A percentile compares a stretch with the other conserved stretches of the same genome.
Evolutionary conservation across 2,797 vertebrate species (phyloP).

Genomic region (Sebastes itinus): DNA sequence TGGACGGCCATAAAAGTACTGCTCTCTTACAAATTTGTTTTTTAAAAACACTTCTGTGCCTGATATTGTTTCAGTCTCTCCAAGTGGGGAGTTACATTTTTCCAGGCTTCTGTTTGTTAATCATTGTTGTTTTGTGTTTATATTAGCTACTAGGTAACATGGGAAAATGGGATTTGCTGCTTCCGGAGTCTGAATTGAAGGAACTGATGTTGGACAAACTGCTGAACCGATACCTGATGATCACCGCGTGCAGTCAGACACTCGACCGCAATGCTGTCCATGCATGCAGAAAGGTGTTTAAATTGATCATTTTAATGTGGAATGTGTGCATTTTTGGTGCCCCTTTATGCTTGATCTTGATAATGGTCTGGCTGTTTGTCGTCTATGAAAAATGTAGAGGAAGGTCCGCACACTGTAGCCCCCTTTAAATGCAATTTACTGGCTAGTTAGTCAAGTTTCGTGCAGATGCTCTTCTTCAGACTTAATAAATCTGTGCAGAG

Average conservation of each 20-base stretch:
- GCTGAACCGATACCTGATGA: slow-evolving; percentile 90
- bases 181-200: slow-evolving; percentile 82
- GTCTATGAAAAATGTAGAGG: background rate
- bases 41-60: background rate
- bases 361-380: background rate
- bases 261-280: slow-evolving; percentile 58
- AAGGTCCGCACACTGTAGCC: no score
- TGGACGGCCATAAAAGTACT: slow-evolving; percentile 92
- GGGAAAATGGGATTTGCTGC: slow-evolving; percentile 88
- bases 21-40: background rate
- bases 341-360: background rate
- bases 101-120: background rate
- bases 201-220: slow-evolving; percentile 90
- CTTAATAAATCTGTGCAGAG: no score
- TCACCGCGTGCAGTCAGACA: slow-evolving; percentile 82
- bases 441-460: no score
- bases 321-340: background rate
- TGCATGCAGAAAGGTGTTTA: slow-evolving; percentile 86
- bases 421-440: no score
- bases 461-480: no score
- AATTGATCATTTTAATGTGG: background rate
- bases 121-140: slow-evolving; percentile 8
- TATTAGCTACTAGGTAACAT: slow-evolving; percentile 88
- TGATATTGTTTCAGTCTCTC: background rate
- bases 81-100: background rate